Percentiles rank a stretch among this genome's conserved stretches.
Conservation (phyloP, 2,797 vertebrate genomes). For the Rhabdomys pumilio region DNA sequence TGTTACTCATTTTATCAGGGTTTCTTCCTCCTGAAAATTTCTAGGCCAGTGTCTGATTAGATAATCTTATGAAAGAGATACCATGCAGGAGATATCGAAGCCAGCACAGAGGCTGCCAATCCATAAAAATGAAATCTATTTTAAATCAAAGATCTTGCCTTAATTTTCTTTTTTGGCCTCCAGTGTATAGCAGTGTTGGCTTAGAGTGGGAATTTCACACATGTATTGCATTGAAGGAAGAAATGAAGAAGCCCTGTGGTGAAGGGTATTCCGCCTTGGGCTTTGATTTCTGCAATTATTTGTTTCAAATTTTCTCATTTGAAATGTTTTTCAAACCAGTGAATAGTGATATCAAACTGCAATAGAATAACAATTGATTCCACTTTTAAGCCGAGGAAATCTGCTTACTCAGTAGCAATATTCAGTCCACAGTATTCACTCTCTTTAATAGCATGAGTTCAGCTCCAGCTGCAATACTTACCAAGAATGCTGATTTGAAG, state of each 20-base stretch:
- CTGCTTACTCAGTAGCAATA: neutral
- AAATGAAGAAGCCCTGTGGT: slow-evolving; percentile 17
- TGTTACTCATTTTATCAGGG: slow-evolving; percentile 16
- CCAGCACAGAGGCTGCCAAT: neutral
- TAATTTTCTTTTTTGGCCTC: slow-evolving; percentile 52
- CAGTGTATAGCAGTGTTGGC: neutral
- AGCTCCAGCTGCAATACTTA: neutral
- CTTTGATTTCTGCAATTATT: slow-evolving; percentile 54
- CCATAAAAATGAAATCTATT: slow-evolving; percentile 39
- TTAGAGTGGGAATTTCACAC: neutral
- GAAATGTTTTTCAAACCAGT: slow-evolving; percentile 59
- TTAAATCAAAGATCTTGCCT: slow-evolving; percentile 44
- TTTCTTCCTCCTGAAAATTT: slow-evolving; percentile 50
- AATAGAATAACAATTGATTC: slow-evolving; percentile 43
- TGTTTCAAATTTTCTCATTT: slow-evolving; percentile 67
- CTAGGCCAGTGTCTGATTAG: slow-evolving; percentile 41
- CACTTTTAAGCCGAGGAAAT: slow-evolving; percentile 56
- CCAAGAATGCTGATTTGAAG: slow-evolving; percentile 35
- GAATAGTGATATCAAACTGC: slow-evolving; percentile 40
- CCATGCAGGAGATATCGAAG: neutral
- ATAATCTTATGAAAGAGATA: neutral
- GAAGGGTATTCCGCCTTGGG: neutral
- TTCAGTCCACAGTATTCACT: neutral
- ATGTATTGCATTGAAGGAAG: slow-evolving; percentile 13
- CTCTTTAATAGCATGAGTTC: slow-evolving; percentile 27